Base-by-base conservation (phyloP, 2,888 invertebrate species). In the Drosophila quinaria region DNA sequence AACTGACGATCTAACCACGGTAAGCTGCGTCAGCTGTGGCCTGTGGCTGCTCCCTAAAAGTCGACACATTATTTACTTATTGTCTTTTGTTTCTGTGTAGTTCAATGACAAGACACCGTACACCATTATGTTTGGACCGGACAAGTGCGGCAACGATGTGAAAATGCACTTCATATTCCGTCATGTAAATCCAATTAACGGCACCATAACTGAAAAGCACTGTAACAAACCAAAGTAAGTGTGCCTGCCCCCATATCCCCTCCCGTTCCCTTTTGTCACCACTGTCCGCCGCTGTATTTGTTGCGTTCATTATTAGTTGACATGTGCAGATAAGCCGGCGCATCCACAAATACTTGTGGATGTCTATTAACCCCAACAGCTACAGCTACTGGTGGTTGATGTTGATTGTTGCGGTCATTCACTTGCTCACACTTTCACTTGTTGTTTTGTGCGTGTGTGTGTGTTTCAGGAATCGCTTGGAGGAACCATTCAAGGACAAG, bases 71-170 rank as follows among this genome's bases (percentile, higher is more conserved):
- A 47, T 61, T 47, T 70, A 49, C 42, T 46, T 46, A 25, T 19
- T 37, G 2, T 58, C 3, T 61, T 49, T 49, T 54, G 29, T 37
- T 72, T 25, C 25, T 31, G 75, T 80, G 29, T 85, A 93, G 90
- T 98, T 99, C 93, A 95, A 97, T 92, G 99, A 99, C 93, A 98
- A 98, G 93, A 98, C 99, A 0, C 96, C 98, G 0, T 99, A 99
- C 94, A 97, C 98, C 2, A 98, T 99, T 90, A 99, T 99, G 99
- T 99, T 99, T 93, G 99, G 99, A 0, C 99, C 99, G 9, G 99
- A 99, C 94, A 99, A 99, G 93, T 99, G 99, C 93, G 99, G 99
- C 74, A 97, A 97, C 91, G 98, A 98, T 92, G 96, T 97, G 91
- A 99, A 99, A 94, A 95, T 98, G 92, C 96, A 96, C 92, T 96